These are phyloP conservation scores for Labeo rohita DNA, from an alignment of 2,113 vertebrate genomes.

Conservation along the genomic window DNA sequence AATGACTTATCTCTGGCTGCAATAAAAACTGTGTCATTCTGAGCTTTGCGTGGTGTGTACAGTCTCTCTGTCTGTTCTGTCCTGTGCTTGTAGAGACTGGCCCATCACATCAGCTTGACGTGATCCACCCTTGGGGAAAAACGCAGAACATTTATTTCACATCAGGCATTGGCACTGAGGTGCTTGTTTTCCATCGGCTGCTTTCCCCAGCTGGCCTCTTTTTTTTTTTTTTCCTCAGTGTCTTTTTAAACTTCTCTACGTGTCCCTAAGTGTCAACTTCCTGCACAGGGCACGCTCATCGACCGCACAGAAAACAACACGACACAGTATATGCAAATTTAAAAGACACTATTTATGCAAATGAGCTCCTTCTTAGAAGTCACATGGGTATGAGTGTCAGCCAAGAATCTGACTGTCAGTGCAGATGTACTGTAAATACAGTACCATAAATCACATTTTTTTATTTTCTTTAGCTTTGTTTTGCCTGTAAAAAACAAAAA, in stretches of 20 bases:
- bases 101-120: slow-evolving; percentile 62
- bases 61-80: slow-evolving; percentile 57
- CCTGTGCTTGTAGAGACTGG: slow-evolving; percentile 72
- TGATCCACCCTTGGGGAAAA: slow-evolving; percentile 65
- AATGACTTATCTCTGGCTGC: slow-evolving; percentile 19
- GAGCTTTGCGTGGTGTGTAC: slow-evolving; percentile 50
- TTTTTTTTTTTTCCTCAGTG: background rate
- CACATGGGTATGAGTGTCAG: background rate
- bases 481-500: background rate
- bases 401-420: background rate
- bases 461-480: background rate
- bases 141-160: slow-evolving; percentile 62
- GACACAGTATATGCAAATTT: background rate
- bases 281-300: background rate
- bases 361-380: background rate
- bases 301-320: background rate
- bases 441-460: background rate
- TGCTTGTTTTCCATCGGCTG: slow-evolving; percentile 49
- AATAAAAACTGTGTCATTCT: slow-evolving; percentile 42
- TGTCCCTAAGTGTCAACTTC: background rate
- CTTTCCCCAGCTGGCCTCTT: slow-evolving; percentile 39
- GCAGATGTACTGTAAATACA: slow-evolving; percentile 2
- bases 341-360: background rate
- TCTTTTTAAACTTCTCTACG: background rate
- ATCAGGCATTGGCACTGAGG: slow-evolving; percentile 62